Percentiles rank a stretch among this genome's conserved stretches.
Evolutionary conservation across 2,113 vertebrate species (phyloP).

Genomic region (Herpailurus yagouaroundi): DNA sequence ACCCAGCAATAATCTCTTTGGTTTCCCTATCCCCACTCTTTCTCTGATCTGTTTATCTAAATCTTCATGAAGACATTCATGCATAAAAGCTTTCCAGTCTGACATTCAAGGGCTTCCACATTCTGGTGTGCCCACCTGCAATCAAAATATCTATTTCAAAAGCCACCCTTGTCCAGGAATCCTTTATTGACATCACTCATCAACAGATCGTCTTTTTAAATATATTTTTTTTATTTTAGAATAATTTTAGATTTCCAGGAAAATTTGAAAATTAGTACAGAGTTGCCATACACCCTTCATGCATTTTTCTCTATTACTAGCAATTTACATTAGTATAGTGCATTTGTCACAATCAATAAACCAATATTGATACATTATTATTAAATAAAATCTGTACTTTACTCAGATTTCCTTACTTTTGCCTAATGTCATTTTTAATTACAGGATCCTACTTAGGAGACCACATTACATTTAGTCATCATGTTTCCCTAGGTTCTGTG

Average conservation of each 20-base stretch:
- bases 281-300: background rate
- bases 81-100: background rate
- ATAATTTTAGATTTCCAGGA: background rate
- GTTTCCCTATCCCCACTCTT: too few relatives aligned
- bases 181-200: background rate
- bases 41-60: background rate
- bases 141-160: background rate
- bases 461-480: background rate
- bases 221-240: background rate
- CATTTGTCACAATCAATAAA: background rate
- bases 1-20: background rate
- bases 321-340: background rate
- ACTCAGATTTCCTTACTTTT: background rate
- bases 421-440: background rate
- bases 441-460: background rate
- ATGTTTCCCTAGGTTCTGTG: background rate
- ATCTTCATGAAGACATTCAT: background rate
- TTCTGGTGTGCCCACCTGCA: background rate
- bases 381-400: background rate
- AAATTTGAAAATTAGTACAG: background rate
- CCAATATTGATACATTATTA: background rate
- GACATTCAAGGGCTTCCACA: background rate
- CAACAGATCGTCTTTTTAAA: background rate
- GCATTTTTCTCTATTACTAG: background rate
- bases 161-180: background rate